These are phyloP conservation scores for Archocentrus centrarchus DNA, from an alignment of 2,113 vertebrate species.

Conservation along the genomic window DNA sequence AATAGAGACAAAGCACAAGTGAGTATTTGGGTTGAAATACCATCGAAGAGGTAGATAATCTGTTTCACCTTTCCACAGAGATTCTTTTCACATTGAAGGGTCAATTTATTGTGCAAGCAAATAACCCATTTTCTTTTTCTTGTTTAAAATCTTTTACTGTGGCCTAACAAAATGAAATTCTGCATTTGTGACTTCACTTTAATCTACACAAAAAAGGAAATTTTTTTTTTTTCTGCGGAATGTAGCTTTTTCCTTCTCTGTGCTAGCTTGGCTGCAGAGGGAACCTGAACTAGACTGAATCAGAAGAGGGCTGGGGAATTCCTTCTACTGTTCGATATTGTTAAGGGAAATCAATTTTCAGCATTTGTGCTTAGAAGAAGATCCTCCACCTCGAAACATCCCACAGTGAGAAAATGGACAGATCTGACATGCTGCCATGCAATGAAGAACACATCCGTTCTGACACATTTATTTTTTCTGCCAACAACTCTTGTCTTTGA, in stretches of 20 bases:
- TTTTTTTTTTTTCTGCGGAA: slow-evolving; percentile 10
- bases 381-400: slow-evolving; percentile 16
- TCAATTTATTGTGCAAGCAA: slow-evolving; percentile 47
- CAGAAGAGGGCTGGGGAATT: neutral
- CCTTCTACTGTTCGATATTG: neutral
- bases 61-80: slow-evolving; percentile 36
- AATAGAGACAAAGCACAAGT: slow-evolving; percentile 62
- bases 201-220: slow-evolving; percentile 10
- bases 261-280: neutral
- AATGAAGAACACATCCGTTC: neutral
- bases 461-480: slow-evolving; percentile 4
- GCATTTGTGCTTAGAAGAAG: neutral
- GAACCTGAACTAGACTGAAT: neutral
- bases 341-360: slow-evolving; percentile 9
- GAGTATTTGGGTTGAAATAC: slow-evolving; percentile 39
- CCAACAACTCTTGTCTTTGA: slow-evolving; percentile 12
- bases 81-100: slow-evolving; percentile 11
- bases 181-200: neutral
- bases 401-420: slow-evolving; percentile 4
- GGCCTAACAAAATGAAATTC: slow-evolving; percentile 6
- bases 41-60: slow-evolving; percentile 33
- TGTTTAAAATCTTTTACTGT: neutral
- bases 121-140: slow-evolving; percentile 10
- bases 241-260: slow-evolving; percentile 9
- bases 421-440: neutral